Conservation (phyloP, 2,888 invertebrate species). For the Sarcophaga caerulescens region DNA sequence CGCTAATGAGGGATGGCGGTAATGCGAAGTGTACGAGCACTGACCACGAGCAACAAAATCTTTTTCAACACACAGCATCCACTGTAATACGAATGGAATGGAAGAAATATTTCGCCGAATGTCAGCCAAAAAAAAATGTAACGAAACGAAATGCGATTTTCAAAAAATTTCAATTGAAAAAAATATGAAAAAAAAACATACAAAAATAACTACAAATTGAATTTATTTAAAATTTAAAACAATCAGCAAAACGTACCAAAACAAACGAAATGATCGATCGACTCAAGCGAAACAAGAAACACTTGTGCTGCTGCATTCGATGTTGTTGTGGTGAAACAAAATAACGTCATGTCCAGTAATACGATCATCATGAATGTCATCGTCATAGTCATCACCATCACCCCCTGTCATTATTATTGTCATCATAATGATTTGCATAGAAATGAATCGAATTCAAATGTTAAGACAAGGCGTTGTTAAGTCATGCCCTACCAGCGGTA, state of each 20-base stretch:
- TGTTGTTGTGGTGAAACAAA: constrained; percentile 30
- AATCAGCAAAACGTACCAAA: constrained; percentile 5
- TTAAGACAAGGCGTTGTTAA: no score
- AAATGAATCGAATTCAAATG: no score
- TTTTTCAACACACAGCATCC: background rate
- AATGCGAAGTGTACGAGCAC: background rate
- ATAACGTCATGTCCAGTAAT: constrained; percentile 29
- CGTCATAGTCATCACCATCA: background rate
- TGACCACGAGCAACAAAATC: constrained; percentile 36
- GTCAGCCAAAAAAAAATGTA: background rate
- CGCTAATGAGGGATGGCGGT: no score
- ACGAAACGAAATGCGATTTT: background rate
- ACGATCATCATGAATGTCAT: constrained; percentile 19
- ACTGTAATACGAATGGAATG: background rate
- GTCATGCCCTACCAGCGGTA: no score
- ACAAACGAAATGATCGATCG: background rate
- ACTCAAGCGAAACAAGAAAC: background rate
- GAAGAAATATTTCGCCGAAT: background rate
- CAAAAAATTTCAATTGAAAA: background rate
- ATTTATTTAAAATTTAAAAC: constrained; percentile 22
- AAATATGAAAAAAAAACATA: no score
- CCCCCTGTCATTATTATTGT: no score
- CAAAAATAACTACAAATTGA: no score
- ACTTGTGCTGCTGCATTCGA: constrained; percentile 34
- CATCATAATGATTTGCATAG: no score